Conservation (phyloP, 2,113 vertebrate genomes). For the Spermophilus dauricus region DNA sequence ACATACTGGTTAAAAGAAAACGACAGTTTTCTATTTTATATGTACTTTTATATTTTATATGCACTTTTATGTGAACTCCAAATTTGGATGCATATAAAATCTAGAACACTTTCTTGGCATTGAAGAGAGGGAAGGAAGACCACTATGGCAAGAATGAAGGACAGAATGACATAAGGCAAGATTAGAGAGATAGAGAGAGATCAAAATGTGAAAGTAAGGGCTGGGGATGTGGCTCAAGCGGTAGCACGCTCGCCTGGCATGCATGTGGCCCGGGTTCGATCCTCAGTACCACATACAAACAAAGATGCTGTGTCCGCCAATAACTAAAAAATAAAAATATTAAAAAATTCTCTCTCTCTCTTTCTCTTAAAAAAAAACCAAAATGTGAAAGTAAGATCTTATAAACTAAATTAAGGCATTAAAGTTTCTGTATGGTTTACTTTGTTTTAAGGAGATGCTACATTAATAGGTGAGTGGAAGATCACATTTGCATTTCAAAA, state of each 20-base stretch:
- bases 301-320: no score
- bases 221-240: no score
- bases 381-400: not conserved
- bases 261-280: no score
- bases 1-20: not conserved
- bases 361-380: not conserved
- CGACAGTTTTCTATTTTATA: not conserved
- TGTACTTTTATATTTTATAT: not conserved
- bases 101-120: not conserved
- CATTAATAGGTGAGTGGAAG: not conserved
- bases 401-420: not conserved
- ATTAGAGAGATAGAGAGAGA: not conserved
- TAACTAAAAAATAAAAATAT: no score
- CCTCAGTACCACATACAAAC: no score
- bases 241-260: no score
- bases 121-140: not conserved
- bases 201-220: not conserved
- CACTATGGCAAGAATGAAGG: not conserved
- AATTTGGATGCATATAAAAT: not conserved
- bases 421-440: constrained; percentile 3
- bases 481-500: constrained; percentile 29
- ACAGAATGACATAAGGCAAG: not conserved
- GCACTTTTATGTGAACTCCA: constrained; percentile 17
- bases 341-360: no score
- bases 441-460: not conserved